These are phyloP conservation scores for Psophia crepitans DNA, from an alignment of 2,113 vertebrate genomes.

Conservation along the genomic window DNA sequence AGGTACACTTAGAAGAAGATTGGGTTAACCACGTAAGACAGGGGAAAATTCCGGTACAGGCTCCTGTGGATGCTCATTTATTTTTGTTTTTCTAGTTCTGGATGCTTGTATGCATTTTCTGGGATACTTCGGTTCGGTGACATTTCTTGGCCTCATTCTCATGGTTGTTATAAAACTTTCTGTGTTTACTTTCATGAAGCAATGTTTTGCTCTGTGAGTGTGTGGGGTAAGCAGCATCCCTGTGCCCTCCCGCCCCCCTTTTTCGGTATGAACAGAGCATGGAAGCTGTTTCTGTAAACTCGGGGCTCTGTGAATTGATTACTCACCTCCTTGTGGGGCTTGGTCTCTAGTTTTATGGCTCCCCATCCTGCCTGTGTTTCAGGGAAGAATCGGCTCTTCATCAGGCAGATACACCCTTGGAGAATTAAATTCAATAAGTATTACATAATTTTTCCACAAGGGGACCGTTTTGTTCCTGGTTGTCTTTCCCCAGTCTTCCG, in stretches of 20 bases:
- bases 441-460: constrained; percentile 33
- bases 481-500: constrained; percentile 45
- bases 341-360: neutral
- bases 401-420: neutral
- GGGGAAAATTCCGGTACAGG: neutral
- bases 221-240: neutral
- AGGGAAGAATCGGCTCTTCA: neutral
- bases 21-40: neutral
- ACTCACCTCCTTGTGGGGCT: neutral
- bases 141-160: neutral
- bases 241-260: rapidly evolving
- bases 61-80: neutral
- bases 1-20: neutral
- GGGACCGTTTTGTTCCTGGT: constrained; percentile 32
- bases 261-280: neutral
- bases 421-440: constrained; percentile 5
- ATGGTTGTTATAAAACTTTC: neutral
- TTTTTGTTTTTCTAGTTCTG: neutral
- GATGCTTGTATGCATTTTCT: neutral
- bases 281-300: neutral
- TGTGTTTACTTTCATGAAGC: neutral
- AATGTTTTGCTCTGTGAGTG: neutral
- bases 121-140: neutral
- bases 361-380: neutral
- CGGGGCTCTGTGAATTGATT: neutral